A percentile compares a stretch with the other conserved stretches of the same genome.
phyloP scores from a whole-genome alignment of 2,888 invertebrate species.

The Parnassius smintheus region DNA sequence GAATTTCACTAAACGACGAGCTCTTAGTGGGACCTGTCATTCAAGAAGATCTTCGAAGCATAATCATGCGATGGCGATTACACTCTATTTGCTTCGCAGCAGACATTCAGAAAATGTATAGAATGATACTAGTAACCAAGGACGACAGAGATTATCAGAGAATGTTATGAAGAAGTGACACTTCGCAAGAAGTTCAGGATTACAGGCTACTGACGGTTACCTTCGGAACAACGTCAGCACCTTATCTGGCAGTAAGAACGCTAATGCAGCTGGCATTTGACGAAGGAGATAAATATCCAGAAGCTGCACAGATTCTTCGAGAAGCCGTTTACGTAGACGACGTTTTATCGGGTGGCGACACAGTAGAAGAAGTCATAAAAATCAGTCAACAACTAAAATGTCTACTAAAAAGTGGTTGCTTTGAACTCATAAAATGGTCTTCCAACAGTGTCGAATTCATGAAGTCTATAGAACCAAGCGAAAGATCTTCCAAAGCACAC shows the following conservation, averaged over 20 bases:
- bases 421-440: too few relatives aligned
- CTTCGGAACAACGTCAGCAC: too few relatives aligned
- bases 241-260: too few relatives aligned
- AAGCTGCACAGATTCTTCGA: background rate
- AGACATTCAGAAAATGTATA: background rate
- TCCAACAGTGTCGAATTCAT: too few relatives aligned
- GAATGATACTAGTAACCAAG: background rate
- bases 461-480: too few relatives aligned
- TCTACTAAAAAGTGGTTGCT: too few relatives aligned
- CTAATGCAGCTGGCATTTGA: too few relatives aligned
- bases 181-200: too few relatives aligned
- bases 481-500: too few relatives aligned
- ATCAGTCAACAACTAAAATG: too few relatives aligned
- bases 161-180: background rate
- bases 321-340: conserved; percentile 2
- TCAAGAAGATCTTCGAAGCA: background rate
- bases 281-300: background rate
- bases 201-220: too few relatives aligned
- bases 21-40: background rate
- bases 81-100: background rate
- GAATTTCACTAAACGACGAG: background rate
- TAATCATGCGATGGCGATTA: background rate
- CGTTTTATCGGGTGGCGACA: background rate
- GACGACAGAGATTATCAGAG: background rate
- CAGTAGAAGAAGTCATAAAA: too few relatives aligned